Evolutionary conservation across 2,888 invertebrate species (phyloP), one percentile per base, ranked within the genome.

Genomic region (Hypselothyrea guttata): DNA sequence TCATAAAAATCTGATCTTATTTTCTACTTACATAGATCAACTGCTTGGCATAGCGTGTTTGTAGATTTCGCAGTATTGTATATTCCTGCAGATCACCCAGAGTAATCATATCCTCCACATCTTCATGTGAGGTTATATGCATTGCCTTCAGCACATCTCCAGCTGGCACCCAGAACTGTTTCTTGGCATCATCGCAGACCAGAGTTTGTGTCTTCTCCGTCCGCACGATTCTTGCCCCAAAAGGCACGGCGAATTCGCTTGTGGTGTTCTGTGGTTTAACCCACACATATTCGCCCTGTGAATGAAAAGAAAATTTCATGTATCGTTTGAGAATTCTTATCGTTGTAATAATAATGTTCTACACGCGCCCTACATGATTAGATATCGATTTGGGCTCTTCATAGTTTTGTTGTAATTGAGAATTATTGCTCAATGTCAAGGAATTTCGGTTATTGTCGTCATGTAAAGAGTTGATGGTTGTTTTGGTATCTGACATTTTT

Each of bases 71-170:
- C 33, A 98, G 91, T 67, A 98, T 98, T 1, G 98, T 96, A 84
- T 96, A 96, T 88, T 98, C 98, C 89, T 98, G 97, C 38, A 98
- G 92, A 89, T 98, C 98, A 1, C 97, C 97, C 33, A 98, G 91
- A 28, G 95, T 95, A 76, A 98, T 98, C 98, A 98, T 98, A 88
- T 98, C 98, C 87, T 98, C 97, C 9, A 98, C 97, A 22, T 96
- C 95, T 55, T 92, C 91, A 42, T 94, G 91, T 0, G 96, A 96
- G 11, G 96, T 94, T 4, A 93, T 90, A 86, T 96, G 96, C 92
- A 97, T 94, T 2, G 93, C 91, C 86, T 94, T 94, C 0, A 90
- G 70, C 51, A 95, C 92, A 86, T 93, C 93, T n/a, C 91, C 91
- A 0, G 91, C 89, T 1, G 91, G 88, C 11, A 93, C 91, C 75